Base-by-base conservation (phyloP, 1,140 invertebrate species). In the Pseudomyrmex cubaensis region DNA sequence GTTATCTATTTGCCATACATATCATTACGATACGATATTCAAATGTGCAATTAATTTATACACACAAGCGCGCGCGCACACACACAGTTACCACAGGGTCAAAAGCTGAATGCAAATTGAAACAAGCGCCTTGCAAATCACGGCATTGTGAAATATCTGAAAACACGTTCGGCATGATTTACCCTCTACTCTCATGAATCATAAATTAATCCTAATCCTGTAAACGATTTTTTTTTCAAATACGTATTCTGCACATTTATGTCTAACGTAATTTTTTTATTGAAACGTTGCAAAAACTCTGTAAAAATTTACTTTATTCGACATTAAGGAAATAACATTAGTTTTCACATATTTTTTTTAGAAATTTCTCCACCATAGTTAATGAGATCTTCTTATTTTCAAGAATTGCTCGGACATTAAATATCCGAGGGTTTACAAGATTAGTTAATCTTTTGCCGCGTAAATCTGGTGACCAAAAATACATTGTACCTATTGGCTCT, bases 21-120 rank as follows among this genome's bases (percentile, higher is more conserved):
- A 17, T 52, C 20, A 10, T 35, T 12, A 61, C 17, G 17, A 61
- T 13, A 61, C 17, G 12, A 35, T 52, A 52, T 52, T 25, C 35
- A 8, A n/a, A 64, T 9, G 0, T 35, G 15, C 62, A 12, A 64
- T 46, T 64, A 15, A 15, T 64, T 25, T 15, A 15, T 5, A 15
- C 35, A 35, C 35, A 35, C 35, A 35, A 35, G 35, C 35, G 35
- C 35, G 35, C 35, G 35, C 35, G 25, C 25, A 35, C 35, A 35
- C 35, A 35, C 5, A 35, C 35, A 35, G 35, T 7, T 35, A 35
- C 22, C 2, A 12, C 44, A 48, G 44, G 57, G 54, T 48, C 44
- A 5, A 59, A 13, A 54, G 4, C 9, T 12, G 35, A 70, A 48
- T 72, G 56, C 76, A 50, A 72, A 80, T 59, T 80, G 7, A 69